Evolutionary conservation across 2,888 invertebrate genomes (phyloP), one percentile per base, ranked within the genome.

Genomic region (Clistopyga incitator): DNA sequence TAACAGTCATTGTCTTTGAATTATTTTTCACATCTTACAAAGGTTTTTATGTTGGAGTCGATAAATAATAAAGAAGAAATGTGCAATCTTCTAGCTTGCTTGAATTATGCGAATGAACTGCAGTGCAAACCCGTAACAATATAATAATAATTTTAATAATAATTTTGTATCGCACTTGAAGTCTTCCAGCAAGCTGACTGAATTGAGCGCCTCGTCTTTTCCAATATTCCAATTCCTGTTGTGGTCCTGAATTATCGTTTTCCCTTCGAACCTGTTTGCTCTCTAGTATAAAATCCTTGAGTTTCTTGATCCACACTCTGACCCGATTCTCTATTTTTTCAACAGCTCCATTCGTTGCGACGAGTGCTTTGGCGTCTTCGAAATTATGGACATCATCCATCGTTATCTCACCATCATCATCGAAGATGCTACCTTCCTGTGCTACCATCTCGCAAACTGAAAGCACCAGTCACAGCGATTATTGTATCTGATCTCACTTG

Each of bases 221-320:
- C 99, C 99, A 99, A 93, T 99, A 99, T 89, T 98, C 98, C 52
- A 99, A 94, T 92, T 99, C 99, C 90, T 99, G 98, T 91, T 98
- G 97, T 0, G 99, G 99, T 0, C 98, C 98, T 74, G 97, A 97
- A 3, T 97, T 96, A 92, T 99, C 98, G 82, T 98, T 98, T 92
- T 99, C 99, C 54, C 97, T 96, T 75, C 98, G 95, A 84, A 99
- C 95, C 91, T 98, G 98, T 90, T 98, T 98, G 90, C 98, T 98
- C 92, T 98, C 98, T 80, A 97, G 97, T 74, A 98, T 94, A 82
- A 91, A 92, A 93, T 97, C 97, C 92, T 97, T 96, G 29, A 98
- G 95, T 88, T 95, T 96, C 89, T 97, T 97, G 25, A 96, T 96
- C 98, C 98, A 98, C 82, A 95, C 95, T 84, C 95, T 96, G 1